A percentile compares a stretch with the other conserved stretches of the same genome.
These are phyloP conservation scores for Lutraria lutraria DNA, from an alignment of 2,888 invertebrate species.

Conservation along the genomic window DNA sequence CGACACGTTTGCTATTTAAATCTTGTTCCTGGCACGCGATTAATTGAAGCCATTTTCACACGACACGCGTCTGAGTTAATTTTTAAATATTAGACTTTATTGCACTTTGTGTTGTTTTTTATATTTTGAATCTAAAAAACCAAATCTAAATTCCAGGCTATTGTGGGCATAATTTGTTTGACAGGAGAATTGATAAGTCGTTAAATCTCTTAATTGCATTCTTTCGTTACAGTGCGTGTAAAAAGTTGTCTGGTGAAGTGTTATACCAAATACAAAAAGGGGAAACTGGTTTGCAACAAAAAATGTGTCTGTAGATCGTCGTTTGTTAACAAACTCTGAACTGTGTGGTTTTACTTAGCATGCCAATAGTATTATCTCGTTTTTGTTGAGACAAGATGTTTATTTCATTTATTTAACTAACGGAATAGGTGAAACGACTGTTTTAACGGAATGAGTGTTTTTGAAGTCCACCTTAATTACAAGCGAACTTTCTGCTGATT, in stretches of 20 bases:
- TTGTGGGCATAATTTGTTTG: background rate
- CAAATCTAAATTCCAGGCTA: constrained; percentile 1
- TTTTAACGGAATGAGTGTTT: background rate
- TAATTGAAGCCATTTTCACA: background rate
- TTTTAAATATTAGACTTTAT: constrained; percentile 3
- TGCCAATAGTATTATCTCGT: constrained; percentile 12
- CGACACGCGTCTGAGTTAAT: background rate
- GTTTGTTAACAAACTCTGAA: constrained; percentile 24
- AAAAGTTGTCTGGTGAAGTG: constrained; percentile 14
- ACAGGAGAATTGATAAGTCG: constrained; percentile 27
- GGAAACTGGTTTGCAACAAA: background rate
- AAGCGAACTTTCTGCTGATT: background rate
- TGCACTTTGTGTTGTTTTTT: background rate
- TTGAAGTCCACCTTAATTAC: constrained; percentile 18
- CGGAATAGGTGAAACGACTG: constrained; percentile 6
- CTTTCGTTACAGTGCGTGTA: constrained; percentile 22
- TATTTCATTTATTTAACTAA: constrained; percentile 16
- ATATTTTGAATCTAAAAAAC: constrained; percentile 7
- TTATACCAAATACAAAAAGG: background rate
- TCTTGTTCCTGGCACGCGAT: constrained; percentile 9
- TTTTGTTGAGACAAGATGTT: constrained; percentile 1
- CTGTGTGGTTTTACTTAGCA: background rate
- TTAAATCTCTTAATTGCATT: constrained; percentile 25
- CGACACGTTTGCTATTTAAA: constrained; percentile 11
- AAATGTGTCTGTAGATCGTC: background rate